phyloP scores from a whole-genome alignment of 2,113 vertebrate genomes.

The Xenopus tropicalis region UCB_Xtro_10.0 CM004447.2:2565001-2565500 shows the following conservation, averaged over 20 bases:
- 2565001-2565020: slow-evolving; percentile 72
- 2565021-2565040: too few relatives aligned
- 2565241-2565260: slow-evolving; percentile 75
- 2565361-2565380: slow-evolving; percentile 83
- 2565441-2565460: too few relatives aligned
- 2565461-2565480: too few relatives aligned
- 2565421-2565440: too few relatives aligned
- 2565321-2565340: slow-evolving; percentile 84
- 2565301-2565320: slow-evolving; percentile 93
- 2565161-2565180: background rate
- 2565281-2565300: slow-evolving; percentile 92
- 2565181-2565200: slow-evolving; percentile 74
- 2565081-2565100: too few relatives aligned
- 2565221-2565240: slow-evolving; percentile 83
- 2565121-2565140: too few relatives aligned
- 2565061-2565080: too few relatives aligned
- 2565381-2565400: slow-evolving; percentile 78
- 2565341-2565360: slow-evolving; percentile 85
- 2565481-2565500: too few relatives aligned
- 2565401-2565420: too few relatives aligned
- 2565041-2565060: too few relatives aligned
- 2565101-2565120: too few relatives aligned
- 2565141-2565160: too few relatives aligned
- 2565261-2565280: slow-evolving; percentile 91
- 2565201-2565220: slow-evolving; percentile 86